Base-by-base conservation (phyloP, 1,140 invertebrate genomes). In the Halyomorpha halys region DNA sequence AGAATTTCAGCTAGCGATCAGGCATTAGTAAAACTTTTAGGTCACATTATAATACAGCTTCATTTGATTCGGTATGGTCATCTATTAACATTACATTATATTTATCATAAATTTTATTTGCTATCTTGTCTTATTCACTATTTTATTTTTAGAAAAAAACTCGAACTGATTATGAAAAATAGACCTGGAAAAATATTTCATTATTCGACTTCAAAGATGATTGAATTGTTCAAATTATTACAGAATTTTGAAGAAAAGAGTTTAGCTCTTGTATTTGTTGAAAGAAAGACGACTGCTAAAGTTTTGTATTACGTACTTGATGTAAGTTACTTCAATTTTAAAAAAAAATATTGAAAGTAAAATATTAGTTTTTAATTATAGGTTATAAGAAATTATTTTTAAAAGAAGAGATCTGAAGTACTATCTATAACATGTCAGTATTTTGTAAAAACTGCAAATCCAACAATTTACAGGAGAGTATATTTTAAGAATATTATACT, bases 211-310 rank as follows among this genome's bases (percentile, higher is more conserved):
- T 71, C 79, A 25, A 81, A 84, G 74, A 64, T 88, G 3, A 61
- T 74, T n/a, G 71, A 73, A 59, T 71, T 88, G 25, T 70, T 88
- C 13, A 68, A 74, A 2, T 72, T 83, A 39, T 69, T 88, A 6
- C 76, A 78, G 67, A 68, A 76, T 16, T 53, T 63, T 25, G 34
- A 62, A 60, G 21, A 62, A 19, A 44, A 19, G 34, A 30, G 53
- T 30, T 18, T 47, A 68, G 85, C 82, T 1, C 80, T 97, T 21
- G 80, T 96, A 44, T 95, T 97, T 77, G 88, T 91, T 0, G 76
- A 89, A 72, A 78, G 86, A 67, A 78, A 89, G 62, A 84, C 86
- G 64, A 87, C 86, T 0, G 86, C 89, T 0, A 86, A 90, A 76
- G 77, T 89, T 13, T 72, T 97, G 1, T 86, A 83, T 70, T 82